Evolutionary conservation across 2,797 vertebrate species (phyloP).

Genomic region (Chelmon rostratus): DNA sequence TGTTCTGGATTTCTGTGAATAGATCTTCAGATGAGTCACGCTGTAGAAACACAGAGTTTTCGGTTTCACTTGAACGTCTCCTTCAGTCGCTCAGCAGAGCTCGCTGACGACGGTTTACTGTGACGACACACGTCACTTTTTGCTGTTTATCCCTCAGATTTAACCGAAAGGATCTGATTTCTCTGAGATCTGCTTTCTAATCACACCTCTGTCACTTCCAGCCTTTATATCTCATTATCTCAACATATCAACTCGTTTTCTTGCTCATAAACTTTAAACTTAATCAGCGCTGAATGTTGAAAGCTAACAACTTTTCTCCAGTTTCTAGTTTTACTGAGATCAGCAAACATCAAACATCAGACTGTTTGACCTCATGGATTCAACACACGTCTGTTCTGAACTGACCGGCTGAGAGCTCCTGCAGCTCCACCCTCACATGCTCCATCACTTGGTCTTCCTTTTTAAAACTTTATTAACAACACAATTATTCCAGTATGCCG

Average conservation of each 20-base stretch:
- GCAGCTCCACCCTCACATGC: too few relatives aligned
- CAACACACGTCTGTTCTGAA: too few relatives aligned
- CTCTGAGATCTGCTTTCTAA: neutral
- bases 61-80: neutral
- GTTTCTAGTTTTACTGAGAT: too few relatives aligned
- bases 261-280: neutral
- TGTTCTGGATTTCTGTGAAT: constrained; percentile 13
- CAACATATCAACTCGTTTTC: neutral
- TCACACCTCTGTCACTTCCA: neutral
- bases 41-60: too few relatives aligned
- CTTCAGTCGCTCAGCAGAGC: neutral
- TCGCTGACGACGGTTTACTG: neutral
- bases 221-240: neutral
- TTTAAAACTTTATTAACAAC: too few relatives aligned
- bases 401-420: too few relatives aligned
- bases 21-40: neutral
- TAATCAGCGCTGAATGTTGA: neutral
- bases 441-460: too few relatives aligned
- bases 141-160: neutral
- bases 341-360: too few relatives aligned
- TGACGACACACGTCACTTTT: neutral
- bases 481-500: too few relatives aligned
- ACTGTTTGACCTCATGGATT: too few relatives aligned
- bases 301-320: too few relatives aligned
- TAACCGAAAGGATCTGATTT: neutral